phyloP scores from a whole-genome alignment of 1,140 invertebrate species.

The Rhagoletis zephyria region DNA sequence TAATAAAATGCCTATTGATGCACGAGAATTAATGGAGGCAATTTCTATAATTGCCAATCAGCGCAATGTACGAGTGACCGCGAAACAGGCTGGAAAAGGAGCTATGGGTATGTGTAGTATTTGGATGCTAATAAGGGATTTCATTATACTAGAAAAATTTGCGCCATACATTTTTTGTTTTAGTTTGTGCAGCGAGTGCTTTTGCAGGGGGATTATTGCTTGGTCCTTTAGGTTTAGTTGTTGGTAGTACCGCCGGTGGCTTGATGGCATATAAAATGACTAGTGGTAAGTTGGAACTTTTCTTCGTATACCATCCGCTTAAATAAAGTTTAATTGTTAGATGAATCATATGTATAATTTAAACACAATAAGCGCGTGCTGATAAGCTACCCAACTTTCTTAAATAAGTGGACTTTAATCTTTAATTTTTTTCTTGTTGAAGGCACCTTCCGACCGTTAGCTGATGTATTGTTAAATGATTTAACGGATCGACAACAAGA shows the following conservation, averaged over 20 bases:
- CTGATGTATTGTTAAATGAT: slow-evolving; percentile 69
- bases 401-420: background rate
- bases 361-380: background rate
- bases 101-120: slow-evolving; percentile 57
- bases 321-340: too few relatives aligned
- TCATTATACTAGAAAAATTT: too few relatives aligned
- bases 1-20: slow-evolving; percentile 68
- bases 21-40: slow-evolving; percentile 68
- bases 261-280: slow-evolving; percentile 69
- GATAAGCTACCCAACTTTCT: background rate
- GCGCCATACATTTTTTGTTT: background rate
- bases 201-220: slow-evolving; percentile 68
- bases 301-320: too few relatives aligned
- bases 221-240: slow-evolving; percentile 67
- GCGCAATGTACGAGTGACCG: slow-evolving; percentile 65
- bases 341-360: background rate
- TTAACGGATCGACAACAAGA: slow-evolving; percentile 66
- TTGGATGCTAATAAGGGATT: background rate
- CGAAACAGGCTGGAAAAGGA: slow-evolving; percentile 69
- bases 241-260: slow-evolving; percentile 69
- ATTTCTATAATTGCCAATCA: slow-evolving; percentile 68
- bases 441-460: slow-evolving; percentile 67
- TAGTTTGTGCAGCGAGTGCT: slow-evolving; percentile 66
- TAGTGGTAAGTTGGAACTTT: slow-evolving; percentile 60
- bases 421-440: slow-evolving; percentile 4